A percentile compares a stretch with the other conserved stretches of the same genome.
phyloP scores from a whole-genome alignment of 2,797 vertebrate genomes.

The Sebastes paucispinis region DNA sequence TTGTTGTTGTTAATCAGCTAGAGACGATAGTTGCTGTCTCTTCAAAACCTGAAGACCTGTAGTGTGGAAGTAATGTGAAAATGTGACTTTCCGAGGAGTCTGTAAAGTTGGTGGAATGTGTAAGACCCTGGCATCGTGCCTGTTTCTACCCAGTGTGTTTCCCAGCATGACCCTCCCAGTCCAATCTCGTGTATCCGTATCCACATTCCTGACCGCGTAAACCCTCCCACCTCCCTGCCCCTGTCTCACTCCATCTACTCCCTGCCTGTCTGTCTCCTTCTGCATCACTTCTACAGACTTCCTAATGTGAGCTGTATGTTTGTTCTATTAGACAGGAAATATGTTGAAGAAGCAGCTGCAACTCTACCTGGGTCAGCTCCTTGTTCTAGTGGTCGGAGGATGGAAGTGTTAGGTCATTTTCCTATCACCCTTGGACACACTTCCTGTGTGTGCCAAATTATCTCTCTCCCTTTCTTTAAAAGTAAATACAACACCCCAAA shows the following conservation, averaged over 20 bases:
- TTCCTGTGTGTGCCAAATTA: slow-evolving; percentile 6
- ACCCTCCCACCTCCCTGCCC: slow-evolving; percentile 30
- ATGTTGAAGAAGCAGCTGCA: neutral
- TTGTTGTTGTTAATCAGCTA: neutral
- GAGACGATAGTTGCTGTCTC: neutral
- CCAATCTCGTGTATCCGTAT: slow-evolving; percentile 36
- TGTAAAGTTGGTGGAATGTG: slow-evolving; percentile 9
- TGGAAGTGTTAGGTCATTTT: neutral
- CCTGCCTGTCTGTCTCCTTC: neutral
- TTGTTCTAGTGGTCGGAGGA: neutral
- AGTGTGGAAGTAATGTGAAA: slow-evolving; percentile 13
- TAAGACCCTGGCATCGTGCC: slow-evolving; percentile 15
- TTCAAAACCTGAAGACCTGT: neutral
- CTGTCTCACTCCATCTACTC: neutral
- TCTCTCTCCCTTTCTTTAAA: neutral
- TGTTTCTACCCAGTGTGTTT: slow-evolving; percentile 33
- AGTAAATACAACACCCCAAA: neutral
- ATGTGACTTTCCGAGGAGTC: neutral
- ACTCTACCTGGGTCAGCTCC: neutral
- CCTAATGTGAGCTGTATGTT: neutral
- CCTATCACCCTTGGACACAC: slow-evolving; percentile 2
- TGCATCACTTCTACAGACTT: neutral
- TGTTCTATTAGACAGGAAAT: neutral
- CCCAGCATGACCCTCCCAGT: slow-evolving; percentile 43
- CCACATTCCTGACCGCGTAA: slow-evolving; percentile 57